Evolutionary conservation across 2,888 invertebrate species (phyloP).

Genomic region (Drosophila aldrichi): DNA sequence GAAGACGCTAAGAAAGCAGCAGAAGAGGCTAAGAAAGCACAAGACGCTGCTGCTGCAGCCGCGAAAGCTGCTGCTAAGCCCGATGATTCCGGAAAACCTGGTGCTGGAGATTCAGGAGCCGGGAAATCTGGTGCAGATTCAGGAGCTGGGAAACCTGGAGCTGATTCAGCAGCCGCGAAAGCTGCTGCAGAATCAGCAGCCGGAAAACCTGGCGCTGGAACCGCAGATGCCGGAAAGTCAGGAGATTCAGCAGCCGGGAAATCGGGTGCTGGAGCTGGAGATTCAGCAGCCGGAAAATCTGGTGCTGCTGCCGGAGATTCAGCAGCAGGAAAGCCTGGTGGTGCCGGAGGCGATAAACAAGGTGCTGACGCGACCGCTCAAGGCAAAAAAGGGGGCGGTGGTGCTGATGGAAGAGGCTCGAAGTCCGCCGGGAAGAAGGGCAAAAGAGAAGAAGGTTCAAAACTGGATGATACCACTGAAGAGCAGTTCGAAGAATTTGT

Average conservation of each 20-base stretch:
- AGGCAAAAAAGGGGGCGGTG: not conserved
- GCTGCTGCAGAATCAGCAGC: not conserved
- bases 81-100: conserved; percentile 1
- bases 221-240: not conserved
- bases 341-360: no score
- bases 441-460: conserved; percentile 11
- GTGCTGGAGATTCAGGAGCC: not conserved
- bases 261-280: conserved; percentile 6
- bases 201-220: not conserved
- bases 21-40: conserved; percentile 5
- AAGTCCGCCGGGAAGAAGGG: not conserved
- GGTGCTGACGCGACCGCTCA: no score
- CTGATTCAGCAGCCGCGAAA: not conserved
- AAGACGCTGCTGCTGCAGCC: not conserved
- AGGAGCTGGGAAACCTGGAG: not conserved
- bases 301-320: not conserved
- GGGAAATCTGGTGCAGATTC: not conserved
- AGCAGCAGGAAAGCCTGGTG: not conserved
- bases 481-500: conserved; percentile 70
- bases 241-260: conserved; percentile 1
- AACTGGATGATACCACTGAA: conserved; percentile 43
- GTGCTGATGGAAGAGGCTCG: not conserved
- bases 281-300: not conserved
- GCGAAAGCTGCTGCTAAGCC: not conserved
- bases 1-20: conserved; percentile 5